Evolutionary conservation across 2,113 vertebrate species (phyloP).

Genomic region (Aspidoscelis tigris): DNA sequence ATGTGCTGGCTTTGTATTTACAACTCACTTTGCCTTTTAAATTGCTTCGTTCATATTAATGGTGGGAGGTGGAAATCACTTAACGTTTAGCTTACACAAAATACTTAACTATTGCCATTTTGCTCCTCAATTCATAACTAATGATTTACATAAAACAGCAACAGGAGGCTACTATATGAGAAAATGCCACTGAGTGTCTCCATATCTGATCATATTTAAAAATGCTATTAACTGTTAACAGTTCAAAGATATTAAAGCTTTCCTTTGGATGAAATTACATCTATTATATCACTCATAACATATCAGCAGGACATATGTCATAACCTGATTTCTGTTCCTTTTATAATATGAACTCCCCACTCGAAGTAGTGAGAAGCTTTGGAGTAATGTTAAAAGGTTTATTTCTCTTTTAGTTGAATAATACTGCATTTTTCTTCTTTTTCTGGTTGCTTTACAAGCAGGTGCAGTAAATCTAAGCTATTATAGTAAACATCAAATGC

Average conservation of each 20-base stretch:
- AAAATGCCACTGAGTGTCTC: slow-evolving; percentile 4
- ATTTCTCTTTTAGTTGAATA: background rate
- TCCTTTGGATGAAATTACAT: slow-evolving; percentile 30
- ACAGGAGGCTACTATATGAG: slow-evolving; percentile 26
- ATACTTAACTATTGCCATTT: slow-evolving; percentile 14
- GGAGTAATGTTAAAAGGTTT: background rate
- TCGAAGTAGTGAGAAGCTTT: background rate
- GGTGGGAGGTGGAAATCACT: slow-evolving; percentile 25
- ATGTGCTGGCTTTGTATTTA: slow-evolving; percentile 30
- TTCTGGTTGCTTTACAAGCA: too few species aligned
- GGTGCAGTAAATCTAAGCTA: too few species aligned
- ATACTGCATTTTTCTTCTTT: background rate
- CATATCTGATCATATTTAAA: slow-evolving; percentile 35
- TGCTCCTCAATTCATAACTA: slow-evolving; percentile 16
- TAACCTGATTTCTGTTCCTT: background rate
- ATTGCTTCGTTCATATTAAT: slow-evolving; percentile 56
- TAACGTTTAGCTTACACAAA: slow-evolving; percentile 44
- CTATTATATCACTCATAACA: background rate
- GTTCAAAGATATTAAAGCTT: slow-evolving; percentile 23
- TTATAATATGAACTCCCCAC: slow-evolving; percentile 15
- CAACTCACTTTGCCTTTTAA: slow-evolving; percentile 30
- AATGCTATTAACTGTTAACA: slow-evolving; percentile 36
- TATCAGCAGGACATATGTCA: background rate
- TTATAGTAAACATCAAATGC: too few species aligned
- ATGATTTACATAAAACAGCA: slow-evolving; percentile 25